A percentile compares a stretch with the other conserved stretches of the same genome.
These are phyloP conservation scores for Megalurothrips usitatus DNA, from an alignment of 2,888 invertebrate genomes.

Conservation along the genomic window DNA sequence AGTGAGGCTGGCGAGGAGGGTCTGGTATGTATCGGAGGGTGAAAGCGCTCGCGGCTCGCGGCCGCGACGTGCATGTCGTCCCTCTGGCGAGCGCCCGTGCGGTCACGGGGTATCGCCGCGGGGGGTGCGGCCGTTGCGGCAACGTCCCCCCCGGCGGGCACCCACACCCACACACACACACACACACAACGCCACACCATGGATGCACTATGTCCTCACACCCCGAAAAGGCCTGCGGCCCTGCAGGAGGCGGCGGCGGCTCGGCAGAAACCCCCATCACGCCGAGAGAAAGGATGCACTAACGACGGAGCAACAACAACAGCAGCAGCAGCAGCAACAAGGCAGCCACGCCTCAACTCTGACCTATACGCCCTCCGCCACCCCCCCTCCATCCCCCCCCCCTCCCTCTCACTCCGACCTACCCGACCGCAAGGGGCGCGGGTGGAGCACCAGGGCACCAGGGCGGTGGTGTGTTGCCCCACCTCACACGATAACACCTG, in stretches of 20 bases:
- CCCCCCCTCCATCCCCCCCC: background rate
- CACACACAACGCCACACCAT: too few species aligned
- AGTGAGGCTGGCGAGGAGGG: too few species aligned
- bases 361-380: slow-evolving; percentile 3
- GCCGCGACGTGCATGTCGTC: too few species aligned
- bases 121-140: background rate
- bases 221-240: background rate
- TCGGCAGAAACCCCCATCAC: background rate
- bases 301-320: background rate
- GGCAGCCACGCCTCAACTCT: background rate
- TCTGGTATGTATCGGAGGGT: too few species aligned
- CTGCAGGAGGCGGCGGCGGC: background rate
- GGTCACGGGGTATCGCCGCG: background rate
- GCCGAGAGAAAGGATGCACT: slow-evolving; percentile 1
- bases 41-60: too few species aligned
- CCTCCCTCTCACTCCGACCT: background rate
- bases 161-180: too few species aligned
- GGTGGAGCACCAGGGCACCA: background rate
- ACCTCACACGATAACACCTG: background rate
- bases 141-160: too few species aligned
- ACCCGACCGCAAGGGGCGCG: background rate
- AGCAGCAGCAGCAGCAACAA: background rate
- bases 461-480: background rate
- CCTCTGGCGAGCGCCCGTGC: too few species aligned
- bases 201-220: too few species aligned